Evolutionary conservation across 2,797 vertebrate species (phyloP), one percentile per base, ranked within the genome.

Genomic region (Clarias platycephalus): DNA sequence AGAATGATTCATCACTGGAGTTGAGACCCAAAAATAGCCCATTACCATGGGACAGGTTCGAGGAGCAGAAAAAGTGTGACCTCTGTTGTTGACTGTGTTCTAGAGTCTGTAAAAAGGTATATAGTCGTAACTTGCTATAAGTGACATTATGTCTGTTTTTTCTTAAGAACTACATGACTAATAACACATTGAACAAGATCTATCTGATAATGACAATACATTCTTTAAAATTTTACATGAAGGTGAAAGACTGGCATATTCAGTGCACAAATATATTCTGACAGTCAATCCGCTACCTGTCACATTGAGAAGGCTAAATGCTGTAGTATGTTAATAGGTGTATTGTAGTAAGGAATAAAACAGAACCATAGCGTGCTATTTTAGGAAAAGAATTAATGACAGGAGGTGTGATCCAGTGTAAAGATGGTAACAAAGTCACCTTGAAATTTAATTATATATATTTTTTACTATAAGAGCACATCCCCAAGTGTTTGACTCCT

Each of bases 11-110:
- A 72, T 85, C 74, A 80, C n/a, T 80, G 63, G 67, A 44, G 18
- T 62, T 31, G 63, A 68, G 49, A 78, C 82, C 78, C 60, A 40
- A 79, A 86, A 90, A 90, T 90, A 89, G 84, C 75, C 53, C 34
- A 22, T 81, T 64, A 64, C 60, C 16, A 10, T 44, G 5, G 44
- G n/a, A 26, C 31, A 5, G 63, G 28, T 67, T 70, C 3, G 34
- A 53, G 24, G 26, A 53, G 13, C 13, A 77, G 57, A 82, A 75
- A 20, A 13, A 71, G 53, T 79, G 34, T 40, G 24, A 40, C 40
- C 34, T 20, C 8, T 34, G 26, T 12, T 70, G 57, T 24, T 49
- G 64, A 49, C 53, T 60, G 31, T n/a, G 26, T 16, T 34, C 12
- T 10, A 44, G 12, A 34, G 31, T 37, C 31, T 4, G 28, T 60